phyloP scores from a whole-genome alignment of 2,113 vertebrate genomes.

The Lepus timidus region DNA sequence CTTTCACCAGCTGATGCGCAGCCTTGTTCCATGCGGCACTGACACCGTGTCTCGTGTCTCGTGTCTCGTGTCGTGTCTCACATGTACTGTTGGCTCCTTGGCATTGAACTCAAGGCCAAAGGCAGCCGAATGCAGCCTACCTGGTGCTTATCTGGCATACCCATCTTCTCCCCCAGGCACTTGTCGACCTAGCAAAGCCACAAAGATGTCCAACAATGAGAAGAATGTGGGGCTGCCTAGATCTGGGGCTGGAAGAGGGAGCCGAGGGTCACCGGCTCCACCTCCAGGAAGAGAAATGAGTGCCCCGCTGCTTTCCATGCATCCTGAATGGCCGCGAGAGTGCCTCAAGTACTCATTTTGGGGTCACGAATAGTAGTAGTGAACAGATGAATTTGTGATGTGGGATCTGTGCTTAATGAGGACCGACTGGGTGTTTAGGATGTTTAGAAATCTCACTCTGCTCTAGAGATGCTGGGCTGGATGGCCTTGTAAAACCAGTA shows the following conservation, averaged over 20 bases:
- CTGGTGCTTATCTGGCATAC: rapidly evolving
- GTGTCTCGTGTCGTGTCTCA: not conserved
- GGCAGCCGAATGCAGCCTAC: rapidly evolving
- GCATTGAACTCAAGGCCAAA: rapidly evolving
- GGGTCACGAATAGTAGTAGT: not conserved
- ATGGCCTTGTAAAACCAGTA: not conserved
- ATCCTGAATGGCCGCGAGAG: rapidly evolving
- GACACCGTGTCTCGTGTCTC: too few relatives aligned
- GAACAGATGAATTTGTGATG: not conserved
- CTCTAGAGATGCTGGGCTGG: not conserved
- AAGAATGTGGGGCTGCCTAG: not conserved
- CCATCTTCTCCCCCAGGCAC: not conserved
- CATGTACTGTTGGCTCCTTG: not conserved
- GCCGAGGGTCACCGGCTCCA: not conserved
- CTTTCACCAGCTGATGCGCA: not conserved
- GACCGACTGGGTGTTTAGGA: not conserved
- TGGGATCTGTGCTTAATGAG: not conserved
- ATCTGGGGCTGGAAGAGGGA: not conserved
- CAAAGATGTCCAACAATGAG: not conserved
- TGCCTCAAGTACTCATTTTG: not conserved
- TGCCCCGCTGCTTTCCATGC: not conserved
- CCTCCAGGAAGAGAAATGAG: too few relatives aligned
- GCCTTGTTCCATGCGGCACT: not conserved
- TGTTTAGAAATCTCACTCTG: not conserved
- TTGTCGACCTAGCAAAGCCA: not conserved